Evolutionary conservation across 2,888 invertebrate genomes (phyloP), one percentile per base, ranked within the genome.

Genomic region (Nephrotoma flavescens): DNA sequence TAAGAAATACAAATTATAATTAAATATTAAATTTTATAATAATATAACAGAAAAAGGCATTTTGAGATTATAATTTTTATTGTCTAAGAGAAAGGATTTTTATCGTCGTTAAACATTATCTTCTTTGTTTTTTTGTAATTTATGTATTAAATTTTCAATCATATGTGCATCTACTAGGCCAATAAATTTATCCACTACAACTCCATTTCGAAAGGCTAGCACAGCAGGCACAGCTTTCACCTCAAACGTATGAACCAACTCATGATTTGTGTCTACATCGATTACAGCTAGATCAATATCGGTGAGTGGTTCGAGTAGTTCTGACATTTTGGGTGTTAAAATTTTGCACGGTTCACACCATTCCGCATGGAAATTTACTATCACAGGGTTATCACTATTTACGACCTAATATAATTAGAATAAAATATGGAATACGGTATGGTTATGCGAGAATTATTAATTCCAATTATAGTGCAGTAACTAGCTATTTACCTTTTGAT

Each of bases 321-420:
- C 95, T 89, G 94, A 94, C 90, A 97, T 93, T 91, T 96, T 96
- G 1, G 97, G 97, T 0, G 97, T 97, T 12, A 97, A 92, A 89
- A 96, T 96, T 91, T 96, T 96, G 91, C 97, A 97, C 0, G 97
- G 97, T 91, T 96, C 96, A 90, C 97, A 97, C 97, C 97, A 97
- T 89, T 97, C 96, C 0, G 97, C 97, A 90, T 97, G 97, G 90
- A 97, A 97, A 90, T 97, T 97, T 0, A 97, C 96, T 90, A 97
- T 96, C n/a, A 97, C 97, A 44, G 97, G 96, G 89, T 95, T 95
- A 52, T 94, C 94, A 89, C 95, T 96, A 90, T 96, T 96, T 94
- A 97, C 96, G 86, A 97, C 94, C 94, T 93, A 90, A 9, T 89
- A 87, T 12, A 41, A 41, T n/a, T n/a, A n/a, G 15, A 47, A 11